Evolutionary conservation across 2,113 vertebrate species (phyloP).

Genomic region (Brachyhypopomus occidentalis): DNA sequence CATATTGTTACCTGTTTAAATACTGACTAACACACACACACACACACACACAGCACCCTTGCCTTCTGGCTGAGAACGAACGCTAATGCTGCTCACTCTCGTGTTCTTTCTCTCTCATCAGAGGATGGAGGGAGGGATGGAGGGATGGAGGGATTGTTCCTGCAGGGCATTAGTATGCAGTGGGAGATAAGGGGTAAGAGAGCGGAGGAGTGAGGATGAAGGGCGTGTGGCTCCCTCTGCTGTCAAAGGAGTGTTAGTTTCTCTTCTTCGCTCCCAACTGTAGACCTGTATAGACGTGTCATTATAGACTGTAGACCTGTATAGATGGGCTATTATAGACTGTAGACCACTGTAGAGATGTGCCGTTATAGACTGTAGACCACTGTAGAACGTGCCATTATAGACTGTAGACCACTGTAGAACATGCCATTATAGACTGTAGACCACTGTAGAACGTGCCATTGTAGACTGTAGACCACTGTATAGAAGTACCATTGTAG

Average conservation of each 20-base stretch:
- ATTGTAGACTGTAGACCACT: no score
- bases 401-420: no score
- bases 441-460: no score
- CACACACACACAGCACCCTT: slow-evolving; percentile 20
- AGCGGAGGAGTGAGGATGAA: slow-evolving; percentile 5
- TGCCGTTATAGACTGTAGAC: no score
- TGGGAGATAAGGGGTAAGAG: slow-evolving; percentile 63
- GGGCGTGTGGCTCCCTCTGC: slow-evolving; percentile 18
- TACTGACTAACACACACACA: slow-evolving; percentile 36
- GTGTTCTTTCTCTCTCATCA: slow-evolving; percentile 63
- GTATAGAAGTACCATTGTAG: no score
- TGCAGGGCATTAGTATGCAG: slow-evolving; percentile 76
- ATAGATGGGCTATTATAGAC: no score
- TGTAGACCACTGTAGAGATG: no score
- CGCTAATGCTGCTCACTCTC: slow-evolving; percentile 63
- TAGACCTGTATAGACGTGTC: no score
- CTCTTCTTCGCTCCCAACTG: no score
- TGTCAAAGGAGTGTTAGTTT: background rate
- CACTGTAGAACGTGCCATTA: no score
- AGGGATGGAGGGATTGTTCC: slow-evolving; percentile 48
- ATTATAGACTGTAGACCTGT: no score
- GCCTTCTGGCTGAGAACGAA: slow-evolving; percentile 61
- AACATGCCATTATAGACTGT: no score
- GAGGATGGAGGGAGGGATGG: slow-evolving; percentile 66
- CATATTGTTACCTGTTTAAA: slow-evolving; percentile 39